phyloP scores from a whole-genome alignment of 2,113 vertebrate genomes.

The Phalacrocorax carbo region DNA sequence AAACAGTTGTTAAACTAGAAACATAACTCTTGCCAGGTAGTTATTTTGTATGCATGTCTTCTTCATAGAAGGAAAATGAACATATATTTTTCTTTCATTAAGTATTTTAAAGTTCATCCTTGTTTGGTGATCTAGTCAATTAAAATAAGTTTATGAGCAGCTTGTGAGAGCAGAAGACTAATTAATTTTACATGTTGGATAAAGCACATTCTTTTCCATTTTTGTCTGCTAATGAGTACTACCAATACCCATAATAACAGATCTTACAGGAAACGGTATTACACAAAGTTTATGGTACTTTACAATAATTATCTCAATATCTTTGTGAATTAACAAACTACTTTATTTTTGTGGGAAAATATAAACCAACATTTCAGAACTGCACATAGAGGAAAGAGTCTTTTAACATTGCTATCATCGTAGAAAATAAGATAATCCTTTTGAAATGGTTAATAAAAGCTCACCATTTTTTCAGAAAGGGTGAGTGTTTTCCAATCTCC shows the following conservation, averaged over 20 bases:
- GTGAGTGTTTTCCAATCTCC: neutral
- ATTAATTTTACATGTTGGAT: constrained; percentile 19
- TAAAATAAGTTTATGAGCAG: constrained; percentile 19
- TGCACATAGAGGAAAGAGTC: neutral
- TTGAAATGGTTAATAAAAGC: neutral
- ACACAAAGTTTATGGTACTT: neutral
- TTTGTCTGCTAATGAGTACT: constrained; percentile 3
- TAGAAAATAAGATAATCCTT: neutral
- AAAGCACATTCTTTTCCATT: neutral
- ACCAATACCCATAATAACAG: neutral
- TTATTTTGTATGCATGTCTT: neutral
- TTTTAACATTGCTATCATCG: neutral
- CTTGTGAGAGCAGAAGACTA: neutral
- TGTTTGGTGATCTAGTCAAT: constrained; percentile 28
- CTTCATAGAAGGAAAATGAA: constrained; percentile 2
- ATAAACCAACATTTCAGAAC: neutral
- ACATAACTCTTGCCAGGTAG: constrained; percentile 11
- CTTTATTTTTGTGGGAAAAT: neutral
- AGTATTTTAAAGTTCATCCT: constrained; percentile 28
- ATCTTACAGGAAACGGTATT: neutral
- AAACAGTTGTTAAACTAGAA: constrained; percentile 45
- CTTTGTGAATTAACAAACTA: neutral
- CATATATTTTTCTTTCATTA: constrained; percentile 35
- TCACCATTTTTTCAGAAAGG: neutral
- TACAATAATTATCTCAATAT: neutral